Evolutionary conservation across 1,140 invertebrate genomes (phyloP).

Genomic region (Cepaea nemoralis): DNA sequence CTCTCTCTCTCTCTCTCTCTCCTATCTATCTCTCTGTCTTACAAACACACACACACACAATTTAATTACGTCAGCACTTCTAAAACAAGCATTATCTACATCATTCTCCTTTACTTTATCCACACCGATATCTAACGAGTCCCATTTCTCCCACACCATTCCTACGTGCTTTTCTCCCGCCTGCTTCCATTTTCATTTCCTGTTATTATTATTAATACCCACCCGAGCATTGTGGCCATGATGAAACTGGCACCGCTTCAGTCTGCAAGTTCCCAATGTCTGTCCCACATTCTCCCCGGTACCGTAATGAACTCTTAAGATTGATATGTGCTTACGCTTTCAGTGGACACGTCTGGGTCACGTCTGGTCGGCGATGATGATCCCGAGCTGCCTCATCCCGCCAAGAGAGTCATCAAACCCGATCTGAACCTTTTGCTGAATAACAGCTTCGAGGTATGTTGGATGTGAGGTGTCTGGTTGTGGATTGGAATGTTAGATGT

Average conservation of each 20-base stretch:
- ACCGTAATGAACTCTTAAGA: not conserved
- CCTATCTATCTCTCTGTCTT: not conserved
- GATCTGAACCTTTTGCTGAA: conserved; percentile 69
- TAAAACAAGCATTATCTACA: too few relatives aligned
- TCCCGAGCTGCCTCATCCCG: conserved; percentile 65
- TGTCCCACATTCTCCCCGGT: not conserved
- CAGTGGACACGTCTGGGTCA: conserved; percentile 69
- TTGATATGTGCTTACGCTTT: not conserved
- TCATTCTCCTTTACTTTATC: too few relatives aligned
- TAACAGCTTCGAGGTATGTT: conserved; percentile 57
- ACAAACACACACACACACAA: too few relatives aligned
- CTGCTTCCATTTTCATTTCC: not conserved
- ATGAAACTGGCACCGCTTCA: too few relatives aligned
- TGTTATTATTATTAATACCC: too few relatives aligned
- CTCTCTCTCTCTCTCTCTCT: conserved; percentile 20
- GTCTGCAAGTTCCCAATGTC: not conserved
- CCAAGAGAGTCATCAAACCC: conserved; percentile 73
- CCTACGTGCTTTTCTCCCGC: not conserved
- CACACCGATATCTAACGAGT: too few relatives aligned
- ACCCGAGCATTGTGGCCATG: too few relatives aligned
- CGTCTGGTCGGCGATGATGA: conserved; percentile 61
- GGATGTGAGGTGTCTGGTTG: too few relatives aligned
- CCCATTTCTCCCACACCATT: too few relatives aligned
- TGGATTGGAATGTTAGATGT: too few relatives aligned
- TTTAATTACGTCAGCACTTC: too few relatives aligned